phyloP scores from a whole-genome alignment of 2,888 invertebrate species.

The Morpho deidamia region DNA sequence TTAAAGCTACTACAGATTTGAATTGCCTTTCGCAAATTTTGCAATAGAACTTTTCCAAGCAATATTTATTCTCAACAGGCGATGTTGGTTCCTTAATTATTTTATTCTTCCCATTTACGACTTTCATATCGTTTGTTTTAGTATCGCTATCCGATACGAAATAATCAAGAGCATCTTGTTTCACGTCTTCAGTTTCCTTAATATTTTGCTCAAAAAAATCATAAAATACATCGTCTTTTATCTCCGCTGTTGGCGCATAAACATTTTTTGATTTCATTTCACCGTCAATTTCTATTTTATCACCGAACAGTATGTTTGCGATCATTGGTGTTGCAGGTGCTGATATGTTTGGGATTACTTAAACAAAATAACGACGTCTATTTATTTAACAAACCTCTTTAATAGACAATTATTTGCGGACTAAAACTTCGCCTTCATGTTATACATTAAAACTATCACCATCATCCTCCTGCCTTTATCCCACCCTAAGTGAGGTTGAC shows the following conservation, averaged over 20 bases:
- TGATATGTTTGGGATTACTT: conserved; percentile 31
- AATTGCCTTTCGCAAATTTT: conserved; percentile 47
- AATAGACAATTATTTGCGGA: too few relatives aligned
- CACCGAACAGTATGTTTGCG: conserved; percentile 56
- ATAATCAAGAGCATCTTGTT: conserved; percentile 4
- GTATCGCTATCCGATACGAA: not conserved
- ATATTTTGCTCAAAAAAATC: conserved; percentile 36
- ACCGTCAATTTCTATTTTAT: conserved; percentile 18
- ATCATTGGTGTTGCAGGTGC: conserved; percentile 54
- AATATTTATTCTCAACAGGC: conserved; percentile 32
- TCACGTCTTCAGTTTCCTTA: conserved; percentile 13
- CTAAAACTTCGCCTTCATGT: too few relatives aligned
- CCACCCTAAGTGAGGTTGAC: too few relatives aligned
- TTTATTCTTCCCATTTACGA: not conserved
- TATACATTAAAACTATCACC: too few relatives aligned
- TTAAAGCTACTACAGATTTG: conserved; percentile 31
- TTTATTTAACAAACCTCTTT: not conserved
- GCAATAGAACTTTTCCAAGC: conserved; percentile 42
- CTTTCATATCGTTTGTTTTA: too few relatives aligned
- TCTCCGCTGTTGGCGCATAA: conserved; percentile 21
- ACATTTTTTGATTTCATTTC: conserved; percentile 5
- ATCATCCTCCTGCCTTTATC: too few relatives aligned
- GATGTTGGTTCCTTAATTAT: conserved; percentile 8
- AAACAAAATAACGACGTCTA: conserved; percentile 15
- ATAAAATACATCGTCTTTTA: conserved; percentile 35